phyloP scores from a whole-genome alignment of 1,140 invertebrate species.

The Philopotamus ludificatus region DNA sequence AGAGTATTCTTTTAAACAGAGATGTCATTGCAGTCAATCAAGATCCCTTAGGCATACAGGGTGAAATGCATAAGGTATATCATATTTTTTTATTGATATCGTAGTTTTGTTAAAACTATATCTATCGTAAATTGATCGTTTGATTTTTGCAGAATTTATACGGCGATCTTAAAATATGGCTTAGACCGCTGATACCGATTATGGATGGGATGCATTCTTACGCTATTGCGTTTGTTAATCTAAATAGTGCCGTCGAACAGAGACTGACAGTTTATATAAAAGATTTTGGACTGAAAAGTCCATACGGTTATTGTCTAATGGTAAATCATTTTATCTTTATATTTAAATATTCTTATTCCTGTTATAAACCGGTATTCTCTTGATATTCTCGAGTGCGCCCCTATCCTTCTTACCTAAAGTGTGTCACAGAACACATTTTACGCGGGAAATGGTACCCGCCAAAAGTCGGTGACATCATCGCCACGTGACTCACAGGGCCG shows the following conservation, averaged over 20 bases:
- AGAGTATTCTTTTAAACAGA: conserved; percentile 74
- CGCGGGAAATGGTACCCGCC: no score
- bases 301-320: conserved; percentile 31
- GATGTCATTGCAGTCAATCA: conserved; percentile 80
- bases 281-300: conserved; percentile 25
- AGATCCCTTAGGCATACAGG: conserved; percentile 71
- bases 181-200: conserved; percentile 27
- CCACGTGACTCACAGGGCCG: no score
- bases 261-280: conserved; percentile 15
- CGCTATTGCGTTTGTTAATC: conserved; percentile 38
- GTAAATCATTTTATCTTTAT: conserved; percentile 13
- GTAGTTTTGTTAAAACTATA: no score
- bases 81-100: conserved; percentile 7
- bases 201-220: conserved; percentile 29
- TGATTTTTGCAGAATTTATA: conserved; percentile 6
- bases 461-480: no score
- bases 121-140: no score
- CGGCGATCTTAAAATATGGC: conserved; percentile 37
- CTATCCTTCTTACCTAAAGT: not conserved
- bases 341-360: not conserved
- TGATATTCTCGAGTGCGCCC: not conserved
- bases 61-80: conserved; percentile 46
- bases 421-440: no score
- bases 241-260: conserved; percentile 20
- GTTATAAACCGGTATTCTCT: not conserved